A percentile compares a stretch with the other conserved stretches of the same genome.
phyloP scores from a whole-genome alignment of 2,888 invertebrate species.

The Atherix ibis region DNA sequence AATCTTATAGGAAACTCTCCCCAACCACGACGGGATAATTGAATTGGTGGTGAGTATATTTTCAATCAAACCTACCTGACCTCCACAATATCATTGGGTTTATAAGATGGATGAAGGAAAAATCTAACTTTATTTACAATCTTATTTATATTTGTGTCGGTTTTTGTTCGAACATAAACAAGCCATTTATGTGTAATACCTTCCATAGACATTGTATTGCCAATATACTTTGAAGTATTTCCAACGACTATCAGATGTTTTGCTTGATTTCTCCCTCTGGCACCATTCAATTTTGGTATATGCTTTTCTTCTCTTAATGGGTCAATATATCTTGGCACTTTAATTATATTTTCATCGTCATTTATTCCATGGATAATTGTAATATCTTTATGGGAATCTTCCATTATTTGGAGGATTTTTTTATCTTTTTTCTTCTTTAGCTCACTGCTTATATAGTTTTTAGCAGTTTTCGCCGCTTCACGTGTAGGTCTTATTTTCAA shows the following conservation, averaged over 20 bases:
- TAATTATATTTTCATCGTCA: constrained; percentile 10
- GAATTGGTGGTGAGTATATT: constrained; percentile 66
- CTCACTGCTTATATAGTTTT: constrained; percentile 22
- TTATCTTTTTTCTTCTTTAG: constrained; percentile 21
- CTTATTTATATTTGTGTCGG: constrained; percentile 41
- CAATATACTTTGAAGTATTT: constrained; percentile 73
- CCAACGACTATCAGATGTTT: constrained; percentile 39
- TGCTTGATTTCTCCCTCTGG: constrained; percentile 38
- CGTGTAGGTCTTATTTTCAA: constrained; percentile 33
- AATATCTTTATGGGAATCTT: not conserved
- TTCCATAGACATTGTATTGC: constrained; percentile 46
- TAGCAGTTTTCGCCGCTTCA: constrained; percentile 35
- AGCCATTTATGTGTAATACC: constrained; percentile 76
- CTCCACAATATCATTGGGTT: constrained; percentile 71
- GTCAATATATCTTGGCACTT: constrained; percentile 29
- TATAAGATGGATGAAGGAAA: constrained; percentile 70
- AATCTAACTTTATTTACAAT: constrained; percentile 62
- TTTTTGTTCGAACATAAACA: constrained; percentile 63
- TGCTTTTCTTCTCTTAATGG: constrained; percentile 28
- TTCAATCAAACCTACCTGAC: constrained; percentile 43
- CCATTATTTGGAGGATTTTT: constrained; percentile 5
- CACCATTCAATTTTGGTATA: constrained; percentile 35
- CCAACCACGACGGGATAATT: constrained; percentile 75
- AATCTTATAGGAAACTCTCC: constrained; percentile 78
- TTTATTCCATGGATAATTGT: constrained; percentile 3